These are phyloP conservation scores for Agrilus biguttatus DNA, from an alignment of 2,888 invertebrate genomes.

Conservation along the genomic window DNA sequence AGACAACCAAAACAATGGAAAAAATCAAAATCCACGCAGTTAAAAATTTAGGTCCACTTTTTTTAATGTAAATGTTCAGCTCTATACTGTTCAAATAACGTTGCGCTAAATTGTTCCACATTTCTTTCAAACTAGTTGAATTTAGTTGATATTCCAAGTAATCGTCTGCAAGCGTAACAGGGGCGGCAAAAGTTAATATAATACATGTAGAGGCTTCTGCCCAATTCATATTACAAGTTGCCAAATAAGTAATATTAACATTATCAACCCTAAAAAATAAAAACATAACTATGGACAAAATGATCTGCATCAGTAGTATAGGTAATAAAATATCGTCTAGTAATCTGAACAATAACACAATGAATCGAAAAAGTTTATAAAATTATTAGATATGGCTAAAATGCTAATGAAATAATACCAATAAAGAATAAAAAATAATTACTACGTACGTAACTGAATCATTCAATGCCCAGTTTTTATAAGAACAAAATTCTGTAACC, in stretches of 20 bases:
- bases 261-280: slow-evolving; percentile 7
- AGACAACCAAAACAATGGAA: slow-evolving; percentile 4
- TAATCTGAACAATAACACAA: too few species aligned
- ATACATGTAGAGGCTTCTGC: slow-evolving; percentile 9
- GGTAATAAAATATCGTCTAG: too few species aligned
- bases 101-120: slow-evolving; percentile 11
- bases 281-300: background rate
- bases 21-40: slow-evolving; percentile 8
- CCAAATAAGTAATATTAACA: slow-evolving; percentile 8
- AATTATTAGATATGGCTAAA: background rate
- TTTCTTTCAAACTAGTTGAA: slow-evolving; percentile 7
- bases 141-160: slow-evolving; percentile 9
- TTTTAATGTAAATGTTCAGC: slow-evolving; percentile 6
- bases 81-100: slow-evolving; percentile 4
- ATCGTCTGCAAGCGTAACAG: slow-evolving; percentile 7
- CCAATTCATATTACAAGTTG: slow-evolving; percentile 10
- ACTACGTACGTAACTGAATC: slow-evolving; percentile 9
- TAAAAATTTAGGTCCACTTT: slow-evolving; percentile 3
- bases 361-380: too few species aligned
- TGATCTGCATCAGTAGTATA: too few species aligned
- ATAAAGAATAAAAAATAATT: background rate
- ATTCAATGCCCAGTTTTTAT: slow-evolving; percentile 3
- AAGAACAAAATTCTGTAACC: slow-evolving; percentile 9
- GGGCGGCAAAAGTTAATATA: slow-evolving; percentile 9
- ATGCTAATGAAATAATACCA: too few species aligned